Base-by-base conservation (phyloP, 2,113 vertebrate genomes). In the Apodemus speciosus region DNA sequence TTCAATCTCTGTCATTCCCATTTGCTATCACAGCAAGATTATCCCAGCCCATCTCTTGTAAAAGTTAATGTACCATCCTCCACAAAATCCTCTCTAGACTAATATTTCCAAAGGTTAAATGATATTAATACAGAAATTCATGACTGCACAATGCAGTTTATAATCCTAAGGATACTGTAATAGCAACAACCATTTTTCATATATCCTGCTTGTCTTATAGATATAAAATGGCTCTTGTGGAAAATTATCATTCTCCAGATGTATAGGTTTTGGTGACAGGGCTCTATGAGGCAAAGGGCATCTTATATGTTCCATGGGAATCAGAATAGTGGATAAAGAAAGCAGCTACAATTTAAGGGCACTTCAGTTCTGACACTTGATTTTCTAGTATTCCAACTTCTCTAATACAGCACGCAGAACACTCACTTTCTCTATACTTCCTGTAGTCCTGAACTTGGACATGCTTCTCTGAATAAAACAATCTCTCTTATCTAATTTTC, bases 101-200 rank as follows among this genome's bases (percentile, higher is more conserved):
- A 97, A 96, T 96, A 96, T 94, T 97, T 89, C 93, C 95, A 94
- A 93, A 94, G 80, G 89, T 97, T 98, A 97, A 98, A 97, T 95
- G 32, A 90, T 49, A 88, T 96, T 96, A 97, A 93, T 96, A 72
- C 4, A 83, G n/a, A 91, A 94, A 75, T 94, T 97, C 84, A 94
- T 95, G 72, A 94, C 85, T 97, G 49, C 43, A 96, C 97, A 97
- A 97, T 95, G 64, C 4, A 95, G 51, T 51, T 6, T 97, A 69
- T 90, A 98, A 96, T 97, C 92, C 85, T 85, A 85, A 95, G 75
- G 92, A 96, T n/a, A 97, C 89, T 93, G 94, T 93, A 97, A 96
- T 66, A 73, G 15, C 72, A 97, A 96, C 90, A 93, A 96, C 87
- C 40, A 51, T 79, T 97, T 92, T 96, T 95, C 71, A 85, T 69